Evolutionary conservation across 2,888 invertebrate species (phyloP).

Genomic region (Thymelicus acteon): DNA sequence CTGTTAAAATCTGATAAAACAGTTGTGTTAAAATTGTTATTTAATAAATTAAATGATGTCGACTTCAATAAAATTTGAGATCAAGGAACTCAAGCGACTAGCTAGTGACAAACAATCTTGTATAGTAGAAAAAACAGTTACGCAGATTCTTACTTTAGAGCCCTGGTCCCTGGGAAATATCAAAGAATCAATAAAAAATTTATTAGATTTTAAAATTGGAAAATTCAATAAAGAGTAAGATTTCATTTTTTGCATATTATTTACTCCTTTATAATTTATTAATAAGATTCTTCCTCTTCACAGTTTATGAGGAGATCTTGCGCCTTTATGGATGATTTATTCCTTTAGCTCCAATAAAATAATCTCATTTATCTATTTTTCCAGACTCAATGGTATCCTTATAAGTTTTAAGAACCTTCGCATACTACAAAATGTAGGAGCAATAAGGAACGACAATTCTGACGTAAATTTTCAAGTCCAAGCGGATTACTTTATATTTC

Average conservation of each 20-base stretch:
- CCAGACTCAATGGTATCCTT: conserved; percentile 87
- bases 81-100: conserved; percentile 82
- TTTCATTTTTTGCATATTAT: not conserved
- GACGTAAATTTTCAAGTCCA: conserved; percentile 87
- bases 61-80: conserved; percentile 79
- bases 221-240: conserved; percentile 87
- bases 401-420: conserved; percentile 88
- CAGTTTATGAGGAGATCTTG: too few relatives aligned
- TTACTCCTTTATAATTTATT: too few relatives aligned
- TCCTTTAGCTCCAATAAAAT: too few relatives aligned
- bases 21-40: not conserved
- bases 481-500: conserved; percentile 88
- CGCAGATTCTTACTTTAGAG: conserved; percentile 85
- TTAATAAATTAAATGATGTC: conserved; percentile 59
- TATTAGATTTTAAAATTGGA: conserved; percentile 85
- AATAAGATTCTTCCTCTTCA: too few relatives aligned
- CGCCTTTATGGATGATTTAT: too few relatives aligned
- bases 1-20: not conserved
- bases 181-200: conserved; percentile 84
- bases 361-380: conserved; percentile 47
- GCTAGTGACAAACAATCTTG: conserved; percentile 84
- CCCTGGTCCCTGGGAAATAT: conserved; percentile 87
- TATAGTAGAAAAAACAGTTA: conserved; percentile 81
- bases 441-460: conserved; percentile 85
- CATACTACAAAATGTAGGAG: conserved; percentile 83